These are phyloP conservation scores for Drosophila subpulchrella DNA, from an alignment of 1,140 invertebrate genomes.

Conservation along the genomic window DNA sequence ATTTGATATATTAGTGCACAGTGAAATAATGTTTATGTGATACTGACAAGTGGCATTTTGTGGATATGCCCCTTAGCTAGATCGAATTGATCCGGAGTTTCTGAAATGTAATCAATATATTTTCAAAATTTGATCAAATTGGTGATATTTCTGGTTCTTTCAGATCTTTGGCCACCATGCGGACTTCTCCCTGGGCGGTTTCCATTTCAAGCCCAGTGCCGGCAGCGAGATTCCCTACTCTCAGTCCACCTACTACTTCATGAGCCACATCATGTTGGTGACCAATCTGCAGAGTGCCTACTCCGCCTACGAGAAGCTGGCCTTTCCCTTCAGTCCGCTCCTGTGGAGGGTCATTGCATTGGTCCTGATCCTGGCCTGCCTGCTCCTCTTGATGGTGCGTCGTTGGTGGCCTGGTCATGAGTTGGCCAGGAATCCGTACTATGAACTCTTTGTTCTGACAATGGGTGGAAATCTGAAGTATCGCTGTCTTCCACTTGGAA, in stretches of 20 bases:
- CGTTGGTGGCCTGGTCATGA: background rate
- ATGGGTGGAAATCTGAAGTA: conserved; percentile 61
- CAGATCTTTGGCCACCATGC: conserved; percentile 60
- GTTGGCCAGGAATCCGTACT: conserved; percentile 36
- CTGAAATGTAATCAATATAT: no score
- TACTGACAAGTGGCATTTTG: no score
- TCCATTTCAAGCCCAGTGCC: conserved; percentile 66
- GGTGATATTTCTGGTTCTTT: background rate
- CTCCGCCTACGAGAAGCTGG: conserved; percentile 69
- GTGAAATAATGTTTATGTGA: no score
- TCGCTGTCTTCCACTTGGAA: conserved; percentile 26
- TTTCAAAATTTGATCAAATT: no score
- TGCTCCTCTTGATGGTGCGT: conserved; percentile 9
- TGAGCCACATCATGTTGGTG: conserved; percentile 75
- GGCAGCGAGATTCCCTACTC: conserved; percentile 49
- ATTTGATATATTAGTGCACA: no score
- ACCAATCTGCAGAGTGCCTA: conserved; percentile 71
- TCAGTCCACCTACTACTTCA: conserved; percentile 72
- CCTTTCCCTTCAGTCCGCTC: conserved; percentile 61
- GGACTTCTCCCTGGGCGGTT: conserved; percentile 72
- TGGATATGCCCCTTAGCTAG: no score
- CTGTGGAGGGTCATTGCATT: conserved; percentile 55
- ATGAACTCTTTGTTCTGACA: conserved; percentile 62
- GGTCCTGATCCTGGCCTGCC: conserved; percentile 37
- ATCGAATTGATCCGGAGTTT: no score